Percentiles rank a stretch among this genome's conserved stretches.
Conservation (phyloP, 2,888 invertebrate species). For the Pilophorus perplexus region DNA sequence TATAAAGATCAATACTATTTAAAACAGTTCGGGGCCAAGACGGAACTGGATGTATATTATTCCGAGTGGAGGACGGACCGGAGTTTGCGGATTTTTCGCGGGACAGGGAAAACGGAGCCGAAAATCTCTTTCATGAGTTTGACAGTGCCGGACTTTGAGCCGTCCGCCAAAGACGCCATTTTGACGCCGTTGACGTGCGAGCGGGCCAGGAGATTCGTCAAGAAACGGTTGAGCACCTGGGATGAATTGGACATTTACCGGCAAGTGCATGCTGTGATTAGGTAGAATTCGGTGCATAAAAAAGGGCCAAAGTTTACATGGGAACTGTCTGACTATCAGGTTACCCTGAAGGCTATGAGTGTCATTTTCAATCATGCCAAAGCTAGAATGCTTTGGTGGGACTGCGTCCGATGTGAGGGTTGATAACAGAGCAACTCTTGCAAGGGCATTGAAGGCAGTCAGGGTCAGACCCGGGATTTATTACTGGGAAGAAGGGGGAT, state of each 20-base stretch:
- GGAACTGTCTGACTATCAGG: too few species aligned
- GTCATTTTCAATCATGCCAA: too few species aligned
- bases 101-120: conserved; percentile 28
- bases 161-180: not conserved
- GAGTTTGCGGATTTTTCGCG: conserved; percentile 17
- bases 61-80: conserved; percentile 28
- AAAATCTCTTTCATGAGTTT: not conserved
- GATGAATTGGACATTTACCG: conserved; percentile 12
- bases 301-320: too few species aligned
- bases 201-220: conserved; percentile 7
- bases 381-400: too few species aligned
- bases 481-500: too few species aligned
- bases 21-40: conserved; percentile 6
- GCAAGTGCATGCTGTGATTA: too few species aligned
- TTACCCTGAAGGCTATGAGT: too few species aligned
- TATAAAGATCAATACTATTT: conserved; percentile 21
- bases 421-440: too few species aligned
- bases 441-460: too few species aligned
- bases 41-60: conserved; percentile 11
- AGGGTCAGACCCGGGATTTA: too few species aligned
- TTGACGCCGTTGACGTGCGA: conserved; percentile 11
- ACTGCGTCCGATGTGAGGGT: too few species aligned
- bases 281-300: too few species aligned
- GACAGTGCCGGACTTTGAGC: conserved; percentile 1
- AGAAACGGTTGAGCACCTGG: conserved; percentile 8